Evolutionary conservation across 2,113 vertebrate genomes (phyloP), one percentile per base, ranked within the genome.

Genomic region (Sterna hirundo): DNA sequence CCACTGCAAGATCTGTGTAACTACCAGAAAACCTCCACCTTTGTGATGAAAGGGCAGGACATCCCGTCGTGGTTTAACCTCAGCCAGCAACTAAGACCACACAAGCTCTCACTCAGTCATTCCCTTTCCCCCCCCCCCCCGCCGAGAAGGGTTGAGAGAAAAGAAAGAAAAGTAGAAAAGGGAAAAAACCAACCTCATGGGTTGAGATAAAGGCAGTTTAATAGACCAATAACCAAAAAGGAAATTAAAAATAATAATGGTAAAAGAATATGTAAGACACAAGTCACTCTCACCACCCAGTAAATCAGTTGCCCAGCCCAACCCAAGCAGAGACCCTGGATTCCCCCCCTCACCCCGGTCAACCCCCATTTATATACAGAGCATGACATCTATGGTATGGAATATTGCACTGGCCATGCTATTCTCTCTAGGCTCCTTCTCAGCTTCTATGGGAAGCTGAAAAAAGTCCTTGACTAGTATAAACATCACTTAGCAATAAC

Each of bases 11-110:
- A 60, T 15, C 11, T 38, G 8, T 30, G 5, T 36, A 54, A 46
- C n/a, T 15, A 27, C 66, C 84, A 80, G 36, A 46, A 40, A 75
- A 34, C 29, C 13, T 38, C 22, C 62, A 49, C 55, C 26, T 36
- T 3, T 22, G 23, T 16, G 26, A 26, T 1, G 10, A 40, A n/a
- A 52, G 26, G 9, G 6, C 29, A 12, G 1, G 3, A n/a, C 6
- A 29, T 40, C 76, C 75, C 12, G 14, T 42, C 19, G 9, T 14
- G 19, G 40, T 32, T 44, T 32, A 44, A 44, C 13, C 64, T 42
- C 42, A 44, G 64, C 29, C 40, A 66, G 40, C 64, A 44, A 22
- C 19, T 15, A 21, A 13, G 22, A 66, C 29, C 13, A 11, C 6
- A 5, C 20, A 32, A 14, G 40, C 29, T 66, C 64, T 66, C 13